Evolutionary conservation across 2,797 vertebrate species (phyloP).

Genomic region (Brachyalestes nurse): DNA sequence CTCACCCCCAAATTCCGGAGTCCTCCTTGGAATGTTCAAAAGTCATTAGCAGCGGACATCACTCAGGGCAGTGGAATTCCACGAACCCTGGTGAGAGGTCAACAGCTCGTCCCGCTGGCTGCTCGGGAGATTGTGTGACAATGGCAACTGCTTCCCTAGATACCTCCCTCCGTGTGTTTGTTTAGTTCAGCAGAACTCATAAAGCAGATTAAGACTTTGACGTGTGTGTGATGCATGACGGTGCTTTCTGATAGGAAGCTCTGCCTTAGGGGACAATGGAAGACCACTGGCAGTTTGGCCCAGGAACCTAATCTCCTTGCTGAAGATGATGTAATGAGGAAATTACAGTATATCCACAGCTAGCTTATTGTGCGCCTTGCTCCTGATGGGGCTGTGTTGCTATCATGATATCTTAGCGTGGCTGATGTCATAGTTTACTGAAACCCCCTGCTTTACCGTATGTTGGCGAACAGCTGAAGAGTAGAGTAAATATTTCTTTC

Average conservation of each 20-base stretch:
- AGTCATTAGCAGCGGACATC: conserved; percentile 37
- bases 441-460: neutral
- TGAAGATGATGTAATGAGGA: conserved; percentile 46
- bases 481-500: neutral
- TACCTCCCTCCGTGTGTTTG: conserved; percentile 70
- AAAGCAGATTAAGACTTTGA: conserved; percentile 64
- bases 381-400: conserved; percentile 3
- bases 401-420: neutral
- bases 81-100: conserved; percentile 41
- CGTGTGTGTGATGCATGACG: conserved; percentile 34
- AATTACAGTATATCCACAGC: conserved; percentile 22
- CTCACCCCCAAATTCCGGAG: conserved; percentile 37
- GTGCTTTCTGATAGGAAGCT: conserved; percentile 19
- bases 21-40: conserved; percentile 49
- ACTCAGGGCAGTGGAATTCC: conserved; percentile 44
- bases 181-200: conserved; percentile 68
- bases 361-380: conserved; percentile 10
- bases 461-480: neutral
- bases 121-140: conserved; percentile 4
- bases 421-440: conserved; percentile 21
- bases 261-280: conserved; percentile 19
- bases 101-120: conserved; percentile 19
- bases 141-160: conserved; percentile 77
- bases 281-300: conserved; percentile 13
- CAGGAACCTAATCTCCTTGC: conserved; percentile 1